Percentiles rank a stretch among this genome's conserved stretches.
Evolutionary conservation across 2,888 invertebrate species (phyloP).

Genomic region (Drosophila pseudotalamancana): DNA sequence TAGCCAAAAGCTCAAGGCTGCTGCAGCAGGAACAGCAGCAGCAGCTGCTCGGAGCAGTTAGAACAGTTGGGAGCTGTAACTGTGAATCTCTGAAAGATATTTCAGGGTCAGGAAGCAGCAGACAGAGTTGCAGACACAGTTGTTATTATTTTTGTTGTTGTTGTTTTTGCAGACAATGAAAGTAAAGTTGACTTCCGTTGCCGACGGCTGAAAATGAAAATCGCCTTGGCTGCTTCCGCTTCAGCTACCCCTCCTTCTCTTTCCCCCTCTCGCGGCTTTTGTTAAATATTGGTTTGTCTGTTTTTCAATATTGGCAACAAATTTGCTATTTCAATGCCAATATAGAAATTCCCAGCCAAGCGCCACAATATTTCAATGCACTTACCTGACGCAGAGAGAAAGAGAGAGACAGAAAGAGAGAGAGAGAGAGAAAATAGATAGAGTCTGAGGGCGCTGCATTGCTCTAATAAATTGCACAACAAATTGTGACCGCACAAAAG

Average conservation of each 20-base stretch:
- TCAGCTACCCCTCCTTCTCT: background rate
- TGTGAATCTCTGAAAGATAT: conserved; percentile 8
- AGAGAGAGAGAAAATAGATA: background rate
- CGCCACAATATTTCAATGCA: conserved; percentile 40
- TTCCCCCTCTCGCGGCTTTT: conserved; percentile 26
- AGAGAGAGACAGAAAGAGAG: background rate
- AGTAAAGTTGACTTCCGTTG: conserved; percentile 71
- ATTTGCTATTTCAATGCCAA: conserved; percentile 60
- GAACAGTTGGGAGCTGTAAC: conserved; percentile 6
- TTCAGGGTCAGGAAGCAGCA: conserved; percentile 71
- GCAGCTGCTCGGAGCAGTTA: conserved; percentile 2
- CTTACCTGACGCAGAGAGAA: background rate
- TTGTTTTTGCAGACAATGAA: conserved; percentile 53
- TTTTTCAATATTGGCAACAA: conserved; percentile 38
- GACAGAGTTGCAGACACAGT: conserved; percentile 31
- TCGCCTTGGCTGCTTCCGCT: conserved; percentile 29
- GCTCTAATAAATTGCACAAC: conserved; percentile 69
- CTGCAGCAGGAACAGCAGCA: background rate
- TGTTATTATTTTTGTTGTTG: background rate
- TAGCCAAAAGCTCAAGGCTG: background rate
- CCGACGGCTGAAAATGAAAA: conserved; percentile 71
- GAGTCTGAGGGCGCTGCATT: background rate
- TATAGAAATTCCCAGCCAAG: conserved; percentile 70
- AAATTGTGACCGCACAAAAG: conserved; percentile 65
- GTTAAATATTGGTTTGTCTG: conserved; percentile 50